Evolutionary conservation across 2,888 invertebrate species (phyloP).

Genomic region (Pyrrhosoma nymphula): DNA sequence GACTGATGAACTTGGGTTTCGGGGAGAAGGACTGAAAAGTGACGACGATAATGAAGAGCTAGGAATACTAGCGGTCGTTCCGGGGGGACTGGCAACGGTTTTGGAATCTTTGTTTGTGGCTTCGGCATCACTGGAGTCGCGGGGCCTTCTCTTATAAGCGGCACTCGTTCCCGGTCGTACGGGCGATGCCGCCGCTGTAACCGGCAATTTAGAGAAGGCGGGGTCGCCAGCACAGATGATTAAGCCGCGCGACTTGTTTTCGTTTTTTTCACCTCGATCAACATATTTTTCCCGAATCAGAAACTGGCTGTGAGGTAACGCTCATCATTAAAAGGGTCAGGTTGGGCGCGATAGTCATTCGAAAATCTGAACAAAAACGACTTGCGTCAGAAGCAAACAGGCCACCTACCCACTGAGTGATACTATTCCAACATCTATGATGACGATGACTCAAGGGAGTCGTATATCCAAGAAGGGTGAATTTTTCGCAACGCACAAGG

Average conservation of each 20-base stretch:
- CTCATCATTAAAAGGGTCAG: not conserved
- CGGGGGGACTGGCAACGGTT: not conserved
- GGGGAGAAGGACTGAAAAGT: too few relatives aligned
- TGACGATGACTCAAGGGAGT: too few relatives aligned
- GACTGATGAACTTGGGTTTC: too few relatives aligned
- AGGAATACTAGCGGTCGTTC: not conserved
- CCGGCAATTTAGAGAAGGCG: not conserved
- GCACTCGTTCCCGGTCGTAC: not conserved
- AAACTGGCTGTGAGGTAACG: not conserved
- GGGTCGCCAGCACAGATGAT: not conserved
- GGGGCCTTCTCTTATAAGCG: not conserved
- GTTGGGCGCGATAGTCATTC: not conserved
- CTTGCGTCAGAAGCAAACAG: not conserved
- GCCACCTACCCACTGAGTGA: not conserved
- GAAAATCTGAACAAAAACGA: not conserved
- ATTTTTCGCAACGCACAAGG: too few relatives aligned
- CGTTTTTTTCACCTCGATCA: not conserved
- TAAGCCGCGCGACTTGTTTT: not conserved
- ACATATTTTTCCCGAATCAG: not conserved
- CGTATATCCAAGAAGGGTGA: too few relatives aligned
- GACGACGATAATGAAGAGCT: not conserved
- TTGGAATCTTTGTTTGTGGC: not conserved
- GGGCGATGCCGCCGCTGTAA: not conserved
- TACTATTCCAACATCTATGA: not conserved
- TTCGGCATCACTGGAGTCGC: not conserved